Evolutionary conservation across 2,888 invertebrate species (phyloP).

Genomic region (Callyntrura sp.): DNA sequence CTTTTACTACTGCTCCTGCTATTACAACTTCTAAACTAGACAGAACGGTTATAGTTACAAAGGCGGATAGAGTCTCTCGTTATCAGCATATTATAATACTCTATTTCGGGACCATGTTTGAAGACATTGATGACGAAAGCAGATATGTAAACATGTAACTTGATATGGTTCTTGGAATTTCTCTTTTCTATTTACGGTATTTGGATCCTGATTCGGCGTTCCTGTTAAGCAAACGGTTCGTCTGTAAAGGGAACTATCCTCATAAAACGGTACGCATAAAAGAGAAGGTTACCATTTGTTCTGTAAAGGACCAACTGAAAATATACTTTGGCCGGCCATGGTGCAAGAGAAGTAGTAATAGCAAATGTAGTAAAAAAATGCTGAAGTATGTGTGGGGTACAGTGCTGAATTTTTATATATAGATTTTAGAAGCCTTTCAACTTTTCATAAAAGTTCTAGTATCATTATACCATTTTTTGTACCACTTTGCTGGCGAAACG

Average conservation of each 20-base stretch:
- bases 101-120: too few relatives aligned
- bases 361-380: neutral
- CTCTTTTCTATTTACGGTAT: neutral
- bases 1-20: too few relatives aligned
- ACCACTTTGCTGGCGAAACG: too few relatives aligned
- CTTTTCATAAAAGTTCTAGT: too few relatives aligned
- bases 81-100: too few relatives aligned
- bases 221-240: conserved; percentile 41
- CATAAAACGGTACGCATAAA: neutral
- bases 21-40: too few relatives aligned
- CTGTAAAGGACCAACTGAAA: neutral
- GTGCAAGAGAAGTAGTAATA: neutral
- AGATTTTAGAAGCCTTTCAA: conserved; percentile 63
- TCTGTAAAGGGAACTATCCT: neutral
- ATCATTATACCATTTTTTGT: too few relatives aligned
- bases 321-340: neutral
- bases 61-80: too few relatives aligned
- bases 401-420: too few relatives aligned
- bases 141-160: conserved; percentile 15
- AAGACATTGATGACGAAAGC: too few relatives aligned
- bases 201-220: conserved; percentile 38
- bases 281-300: neutral
- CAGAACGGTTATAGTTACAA: too few relatives aligned
- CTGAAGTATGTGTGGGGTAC: conserved; percentile 10
- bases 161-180: conserved; percentile 24